A percentile compares a stretch with the other conserved stretches of the same genome.
These are phyloP conservation scores for Idaea straminata DNA, from an alignment of 2,888 invertebrate genomes.

Conservation along the genomic window DNA sequence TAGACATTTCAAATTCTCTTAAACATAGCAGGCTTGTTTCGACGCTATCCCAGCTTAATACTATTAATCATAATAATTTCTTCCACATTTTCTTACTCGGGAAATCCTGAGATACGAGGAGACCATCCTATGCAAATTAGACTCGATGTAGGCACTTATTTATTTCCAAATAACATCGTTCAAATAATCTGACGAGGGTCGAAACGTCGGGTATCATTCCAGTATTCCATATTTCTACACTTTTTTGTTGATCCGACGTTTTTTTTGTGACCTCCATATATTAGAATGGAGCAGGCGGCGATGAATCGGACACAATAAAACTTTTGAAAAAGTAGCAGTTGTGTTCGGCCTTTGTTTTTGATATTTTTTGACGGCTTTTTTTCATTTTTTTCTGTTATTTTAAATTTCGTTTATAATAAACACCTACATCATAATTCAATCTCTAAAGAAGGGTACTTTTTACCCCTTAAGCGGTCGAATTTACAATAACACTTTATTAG, in stretches of 20 bases:
- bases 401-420: not conserved
- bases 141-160: slow-evolving; percentile 39
- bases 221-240: slow-evolving; percentile 55
- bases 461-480: no score
- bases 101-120: slow-evolving; percentile 6
- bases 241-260: slow-evolving; percentile 49
- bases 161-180: slow-evolving; percentile 49
- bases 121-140: slow-evolving; percentile 48
- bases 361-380: slow-evolving; percentile 13
- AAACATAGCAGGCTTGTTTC: not conserved
- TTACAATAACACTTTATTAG: no score
- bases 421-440: no score
- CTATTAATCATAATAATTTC: slow-evolving; percentile 5
- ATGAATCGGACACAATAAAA: slow-evolving; percentile 12
- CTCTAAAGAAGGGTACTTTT: no score
- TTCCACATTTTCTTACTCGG: not conserved
- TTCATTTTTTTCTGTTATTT: not conserved
- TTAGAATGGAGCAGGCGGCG: slow-evolving; percentile 35
- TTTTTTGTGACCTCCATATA: slow-evolving; percentile 54
- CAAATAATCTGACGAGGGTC: slow-evolving; percentile 57
- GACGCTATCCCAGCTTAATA: not conserved
- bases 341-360: slow-evolving; percentile 8
- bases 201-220: slow-evolving; percentile 49
- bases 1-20: slow-evolving; percentile 9
- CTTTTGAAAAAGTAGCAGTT: slow-evolving; percentile 1